A percentile compares a stretch with the other conserved stretches of the same genome.
Conservation (phyloP, 2,797 vertebrate genomes). For the Antrozous pallidus region DNA sequence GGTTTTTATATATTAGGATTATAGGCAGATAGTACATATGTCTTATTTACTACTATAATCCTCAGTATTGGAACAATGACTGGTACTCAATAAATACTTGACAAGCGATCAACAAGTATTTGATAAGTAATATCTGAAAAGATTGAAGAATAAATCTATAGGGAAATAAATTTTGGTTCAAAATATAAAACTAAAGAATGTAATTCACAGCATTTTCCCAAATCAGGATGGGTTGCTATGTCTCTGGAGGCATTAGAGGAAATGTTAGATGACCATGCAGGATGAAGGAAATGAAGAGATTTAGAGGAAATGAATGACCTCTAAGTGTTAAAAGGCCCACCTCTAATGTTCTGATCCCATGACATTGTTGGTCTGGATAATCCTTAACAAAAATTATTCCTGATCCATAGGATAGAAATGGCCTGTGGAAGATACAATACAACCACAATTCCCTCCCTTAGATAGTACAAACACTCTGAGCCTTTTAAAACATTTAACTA, state of each 20-base stretch:
- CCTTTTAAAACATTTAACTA: neutral
- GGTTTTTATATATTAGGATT: neutral
- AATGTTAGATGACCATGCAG: neutral
- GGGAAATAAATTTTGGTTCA: constrained; percentile 10
- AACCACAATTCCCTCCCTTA: neutral
- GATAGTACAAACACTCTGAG: neutral
- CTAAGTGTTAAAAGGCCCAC: neutral
- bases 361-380: neutral
- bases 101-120: neutral
- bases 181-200: constrained; percentile 11
- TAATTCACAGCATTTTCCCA: neutral
- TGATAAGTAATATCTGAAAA: neutral
- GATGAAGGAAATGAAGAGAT: neutral
- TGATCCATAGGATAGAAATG: neutral
- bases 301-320: neutral
- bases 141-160: neutral
- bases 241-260: neutral
- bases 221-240: neutral
- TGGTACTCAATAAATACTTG: neutral
- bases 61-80: neutral
- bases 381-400: neutral
- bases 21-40: neutral
- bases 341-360: neutral
- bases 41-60: neutral
- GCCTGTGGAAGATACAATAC: neutral